Conservation (phyloP, 2,797 vertebrate species). For the Simalia tracyae region DNA sequence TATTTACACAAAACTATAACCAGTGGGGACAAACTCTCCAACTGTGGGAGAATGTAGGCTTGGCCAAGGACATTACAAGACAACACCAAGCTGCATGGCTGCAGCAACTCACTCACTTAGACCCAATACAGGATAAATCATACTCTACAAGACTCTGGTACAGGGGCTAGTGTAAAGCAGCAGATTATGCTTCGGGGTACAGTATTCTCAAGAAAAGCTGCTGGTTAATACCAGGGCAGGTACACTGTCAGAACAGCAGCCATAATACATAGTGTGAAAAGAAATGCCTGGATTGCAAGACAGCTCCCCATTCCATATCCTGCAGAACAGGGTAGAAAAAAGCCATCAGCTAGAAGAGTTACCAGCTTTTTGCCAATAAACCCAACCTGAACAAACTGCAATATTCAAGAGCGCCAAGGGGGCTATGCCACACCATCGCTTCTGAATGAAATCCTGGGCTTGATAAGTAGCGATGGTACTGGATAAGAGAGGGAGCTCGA, state of each 20-base stretch:
- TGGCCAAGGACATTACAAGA: constrained; percentile 8
- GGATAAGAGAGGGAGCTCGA: not conserved
- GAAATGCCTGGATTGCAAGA: not conserved
- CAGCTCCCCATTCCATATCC: not conserved
- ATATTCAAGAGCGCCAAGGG: not conserved
- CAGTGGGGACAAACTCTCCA: not conserved
- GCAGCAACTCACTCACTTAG: not conserved
- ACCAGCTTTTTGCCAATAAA: not conserved
- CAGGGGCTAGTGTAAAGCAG: not conserved
- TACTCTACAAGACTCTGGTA: not conserved
- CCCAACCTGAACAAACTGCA: not conserved
- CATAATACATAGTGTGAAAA: not conserved
- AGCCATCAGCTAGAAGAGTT: not conserved
- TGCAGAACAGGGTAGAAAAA: not conserved
- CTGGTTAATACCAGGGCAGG: not conserved
- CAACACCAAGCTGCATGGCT: not conserved
- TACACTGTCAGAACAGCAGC: not conserved
- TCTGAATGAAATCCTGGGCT: not conserved
- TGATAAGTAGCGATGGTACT: not conserved
- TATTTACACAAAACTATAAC: constrained; percentile 16
- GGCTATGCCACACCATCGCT: not conserved
- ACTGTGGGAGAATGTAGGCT: not conserved
- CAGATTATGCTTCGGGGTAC: not conserved
- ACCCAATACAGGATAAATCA: not conserved
- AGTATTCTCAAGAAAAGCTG: not conserved